These are phyloP conservation scores for Corydoras sp. DNA, from an alignment of 2,113 vertebrate genomes.

Conservation along the genomic window DNA sequence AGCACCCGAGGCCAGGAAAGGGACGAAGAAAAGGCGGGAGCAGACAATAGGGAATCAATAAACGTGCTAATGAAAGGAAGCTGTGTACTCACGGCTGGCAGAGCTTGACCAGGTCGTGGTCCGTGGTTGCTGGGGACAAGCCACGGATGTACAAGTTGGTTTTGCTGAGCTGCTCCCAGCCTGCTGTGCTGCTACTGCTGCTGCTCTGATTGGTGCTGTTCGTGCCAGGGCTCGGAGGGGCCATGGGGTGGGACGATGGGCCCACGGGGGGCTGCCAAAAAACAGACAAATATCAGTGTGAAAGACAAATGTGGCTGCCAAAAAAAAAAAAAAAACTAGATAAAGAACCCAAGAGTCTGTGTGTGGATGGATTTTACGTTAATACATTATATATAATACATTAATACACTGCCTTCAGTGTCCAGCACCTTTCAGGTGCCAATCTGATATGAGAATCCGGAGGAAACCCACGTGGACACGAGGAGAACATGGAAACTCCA, in stretches of 20 bases:
- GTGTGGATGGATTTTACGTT: too few relatives aligned
- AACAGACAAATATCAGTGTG: not conserved
- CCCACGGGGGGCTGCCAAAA: conserved; percentile 79
- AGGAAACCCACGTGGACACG: too few relatives aligned
- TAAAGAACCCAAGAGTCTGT: too few relatives aligned
- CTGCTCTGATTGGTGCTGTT: conserved; percentile 94
- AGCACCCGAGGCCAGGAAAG: not conserved
- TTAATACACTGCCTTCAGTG: too few relatives aligned
- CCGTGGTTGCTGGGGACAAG: conserved; percentile 88
- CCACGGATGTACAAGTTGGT: conserved; percentile 98
- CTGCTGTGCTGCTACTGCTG: conserved; percentile 86
- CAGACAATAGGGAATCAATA: conserved; percentile 51
- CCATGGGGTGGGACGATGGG: conserved; percentile 84
- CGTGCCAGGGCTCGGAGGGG: conserved; percentile 94
- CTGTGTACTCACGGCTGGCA: conserved; percentile 92
- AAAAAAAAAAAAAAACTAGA: conserved; percentile 14
- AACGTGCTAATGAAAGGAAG: conserved; percentile 41
- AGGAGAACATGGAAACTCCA: too few relatives aligned
- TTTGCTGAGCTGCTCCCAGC: conserved; percentile 98
- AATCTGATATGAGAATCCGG: too few relatives aligned
- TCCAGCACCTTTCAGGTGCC: too few relatives aligned
- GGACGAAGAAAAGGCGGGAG: not conserved
- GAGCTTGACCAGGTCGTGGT: conserved; percentile 97
- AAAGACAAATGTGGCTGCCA: conserved; percentile 64
- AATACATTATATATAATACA: too few relatives aligned